Evolutionary conservation across 2,888 invertebrate genomes (phyloP), one percentile per base, ranked within the genome.

Genomic region (Frankliniella intonsa): DNA sequence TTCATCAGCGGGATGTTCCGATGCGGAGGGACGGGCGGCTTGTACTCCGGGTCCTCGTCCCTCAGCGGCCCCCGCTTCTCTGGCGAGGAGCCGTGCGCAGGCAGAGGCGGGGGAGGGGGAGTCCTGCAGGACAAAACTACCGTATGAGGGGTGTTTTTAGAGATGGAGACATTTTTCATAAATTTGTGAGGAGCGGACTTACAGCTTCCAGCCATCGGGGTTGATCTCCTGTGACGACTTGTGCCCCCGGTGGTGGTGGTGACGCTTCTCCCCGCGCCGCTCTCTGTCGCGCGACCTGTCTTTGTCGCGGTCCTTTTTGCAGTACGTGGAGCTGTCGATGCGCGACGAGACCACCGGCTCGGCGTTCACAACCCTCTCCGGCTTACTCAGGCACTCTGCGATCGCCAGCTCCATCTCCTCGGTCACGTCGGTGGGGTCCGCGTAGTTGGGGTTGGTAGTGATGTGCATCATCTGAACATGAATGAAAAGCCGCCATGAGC

Each of bases 1-100:
- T 81, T 81, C 82, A 51, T 79, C 81, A 81, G 76, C 0, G 80
- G 38, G 65, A 94, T 91, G 88, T 93, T 94, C 85, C 95, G 90
- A 87, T 96, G 96, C 51, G 95, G 96, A 38, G 96, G 96, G 82
- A 96, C 94, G n/a, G 95, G 95, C 8, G 96, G 95, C 85, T 94
- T 91, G 89, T 96, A 95, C 84, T 94, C 94, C 82, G 87, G 86
- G 25, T 69, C 81, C 50, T 81, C 69, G 11, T 50, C 76, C 22
- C 49, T 11, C 14, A 7, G 14, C 38, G 50, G 50, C 1, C n/a
- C 81, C 55, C 25, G 22, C 25, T 25, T 76, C 25, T 83, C 82
- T 27, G 80, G 76, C 25, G 82, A 27, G 83, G 83, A 82, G 51
- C 82, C 82, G 81, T 83, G 83, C 50, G 83, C 83, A 83, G 81